Percentiles rank a stretch among this genome's conserved stretches.
Evolutionary conservation across 2,113 vertebrate genomes (phyloP).

Genomic region (Laticauda laticaudata): DNA sequence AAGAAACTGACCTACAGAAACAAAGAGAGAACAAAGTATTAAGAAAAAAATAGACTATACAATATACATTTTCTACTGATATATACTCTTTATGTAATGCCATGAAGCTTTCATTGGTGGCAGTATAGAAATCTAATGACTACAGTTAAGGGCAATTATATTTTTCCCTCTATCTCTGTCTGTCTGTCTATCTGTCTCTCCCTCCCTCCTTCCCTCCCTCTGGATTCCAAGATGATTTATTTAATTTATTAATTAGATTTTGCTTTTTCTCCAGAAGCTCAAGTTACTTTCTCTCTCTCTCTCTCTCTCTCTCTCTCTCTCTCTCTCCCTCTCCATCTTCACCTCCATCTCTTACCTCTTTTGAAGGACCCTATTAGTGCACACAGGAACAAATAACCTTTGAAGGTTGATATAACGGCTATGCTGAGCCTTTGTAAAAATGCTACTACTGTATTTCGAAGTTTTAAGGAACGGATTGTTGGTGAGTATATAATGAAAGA

Average conservation of each 20-base stretch:
- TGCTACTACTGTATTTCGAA: background rate
- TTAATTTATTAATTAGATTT: background rate
- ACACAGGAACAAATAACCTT: background rate
- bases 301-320: background rate
- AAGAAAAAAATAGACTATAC: background rate
- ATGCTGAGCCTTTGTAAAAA: background rate
- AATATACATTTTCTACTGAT: background rate
- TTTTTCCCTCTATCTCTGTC: background rate
- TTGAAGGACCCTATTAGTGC: background rate
- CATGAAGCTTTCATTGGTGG: background rate
- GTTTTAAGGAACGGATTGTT: background rate
- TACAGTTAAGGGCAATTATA: background rate
- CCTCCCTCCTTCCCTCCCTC: too few species aligned
- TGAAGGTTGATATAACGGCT: background rate
- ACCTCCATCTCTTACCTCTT: background rate
- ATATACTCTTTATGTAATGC: background rate
- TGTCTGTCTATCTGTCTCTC: background rate
- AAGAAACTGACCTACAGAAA: background rate
- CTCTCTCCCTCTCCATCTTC: background rate
- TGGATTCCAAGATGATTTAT: background rate
- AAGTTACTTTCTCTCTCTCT: background rate
- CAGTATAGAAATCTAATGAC: too few species aligned
- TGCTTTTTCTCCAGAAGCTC: background rate
- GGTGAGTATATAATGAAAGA: background rate
- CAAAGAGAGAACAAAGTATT: too few species aligned